These are phyloP conservation scores for Auanema freiburgensis DNA, from an alignment of 2,888 invertebrate genomes.

Conservation along the genomic window DNA sequence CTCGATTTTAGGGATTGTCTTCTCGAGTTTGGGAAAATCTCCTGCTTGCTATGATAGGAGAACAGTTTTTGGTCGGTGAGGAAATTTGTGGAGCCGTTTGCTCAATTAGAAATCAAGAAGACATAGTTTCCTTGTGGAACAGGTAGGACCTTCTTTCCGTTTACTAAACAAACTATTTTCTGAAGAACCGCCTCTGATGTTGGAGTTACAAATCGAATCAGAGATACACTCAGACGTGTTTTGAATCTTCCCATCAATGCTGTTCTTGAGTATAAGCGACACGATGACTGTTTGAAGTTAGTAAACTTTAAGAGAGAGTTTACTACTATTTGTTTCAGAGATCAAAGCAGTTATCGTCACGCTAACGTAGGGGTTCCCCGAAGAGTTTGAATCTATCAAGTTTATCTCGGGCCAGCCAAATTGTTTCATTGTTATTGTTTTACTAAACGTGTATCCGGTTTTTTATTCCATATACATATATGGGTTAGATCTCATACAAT, in stretches of 20 bases:
- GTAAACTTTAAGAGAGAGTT: conserved; percentile 42
- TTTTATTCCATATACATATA: no score
- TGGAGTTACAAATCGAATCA: conserved; percentile 83
- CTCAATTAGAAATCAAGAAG: conserved; percentile 84
- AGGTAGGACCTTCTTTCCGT: conserved; percentile 21
- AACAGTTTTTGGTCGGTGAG: conserved; percentile 70
- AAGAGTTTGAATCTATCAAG: not conserved
- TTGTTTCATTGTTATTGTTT: no score
- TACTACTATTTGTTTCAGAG: conserved; percentile 56
- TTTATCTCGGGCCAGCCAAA: no score
- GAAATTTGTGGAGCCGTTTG: conserved; percentile 98
- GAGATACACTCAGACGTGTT: conserved; percentile 90
- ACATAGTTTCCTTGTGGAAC: conserved; percentile 55
- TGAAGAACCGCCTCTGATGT: conserved; percentile 83
- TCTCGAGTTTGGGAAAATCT: conserved; percentile 98
- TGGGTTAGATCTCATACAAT: no score
- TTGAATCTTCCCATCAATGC: conserved; percentile 89
- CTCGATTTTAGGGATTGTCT: conserved; percentile 77
- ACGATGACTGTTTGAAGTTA: conserved; percentile 77
- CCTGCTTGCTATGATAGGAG: conserved; percentile 92
- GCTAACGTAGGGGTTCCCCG: conserved; percentile 53
- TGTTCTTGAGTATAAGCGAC: conserved; percentile 84
- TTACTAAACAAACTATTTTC: not conserved
- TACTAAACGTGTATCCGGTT: no score
- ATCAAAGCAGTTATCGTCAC: conserved; percentile 68